Conservation (phyloP, 2,113 vertebrate genomes). For the Chaetodon trifascialis region DNA sequence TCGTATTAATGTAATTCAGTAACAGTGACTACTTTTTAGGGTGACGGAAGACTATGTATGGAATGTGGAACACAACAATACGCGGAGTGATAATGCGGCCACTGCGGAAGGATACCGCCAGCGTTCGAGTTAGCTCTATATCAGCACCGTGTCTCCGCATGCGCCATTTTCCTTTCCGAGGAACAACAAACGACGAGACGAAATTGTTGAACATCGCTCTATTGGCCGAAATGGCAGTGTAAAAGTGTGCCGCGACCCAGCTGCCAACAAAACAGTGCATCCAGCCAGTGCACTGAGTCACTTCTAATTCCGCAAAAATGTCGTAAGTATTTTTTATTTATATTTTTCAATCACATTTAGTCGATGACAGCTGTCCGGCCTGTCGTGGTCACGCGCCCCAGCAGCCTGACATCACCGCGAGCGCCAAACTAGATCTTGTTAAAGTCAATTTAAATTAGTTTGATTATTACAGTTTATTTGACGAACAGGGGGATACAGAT, state of each 20-base stretch:
- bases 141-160: fast-evolving
- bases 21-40: constrained; percentile 4
- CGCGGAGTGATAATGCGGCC: constrained; percentile 62
- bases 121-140: constrained; percentile 31
- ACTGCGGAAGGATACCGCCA: constrained; percentile 70
- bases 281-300: constrained; percentile 83
- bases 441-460: neutral
- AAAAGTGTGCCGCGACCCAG: constrained; percentile 77
- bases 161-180: constrained; percentile 49
- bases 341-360: fast-evolving
- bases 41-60: neutral
- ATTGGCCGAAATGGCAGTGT: constrained; percentile 82
- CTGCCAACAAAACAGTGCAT: constrained; percentile 83
- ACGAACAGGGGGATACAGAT: fast-evolving
- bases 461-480: neutral
- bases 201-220: constrained; percentile 52
- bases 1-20: neutral
- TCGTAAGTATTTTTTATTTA: constrained; percentile 78
- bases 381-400: neutral
- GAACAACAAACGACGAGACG: neutral
- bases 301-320: constrained; percentile 80
- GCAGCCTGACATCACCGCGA: neutral
- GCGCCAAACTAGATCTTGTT: fast-evolving
- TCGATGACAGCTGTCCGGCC: constrained; percentile 18
- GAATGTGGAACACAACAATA: constrained; percentile 10